A percentile compares a stretch with the other conserved stretches of the same genome.
Conservation (phyloP, 2,113 vertebrate species). For the Sapajus apella region DNA sequence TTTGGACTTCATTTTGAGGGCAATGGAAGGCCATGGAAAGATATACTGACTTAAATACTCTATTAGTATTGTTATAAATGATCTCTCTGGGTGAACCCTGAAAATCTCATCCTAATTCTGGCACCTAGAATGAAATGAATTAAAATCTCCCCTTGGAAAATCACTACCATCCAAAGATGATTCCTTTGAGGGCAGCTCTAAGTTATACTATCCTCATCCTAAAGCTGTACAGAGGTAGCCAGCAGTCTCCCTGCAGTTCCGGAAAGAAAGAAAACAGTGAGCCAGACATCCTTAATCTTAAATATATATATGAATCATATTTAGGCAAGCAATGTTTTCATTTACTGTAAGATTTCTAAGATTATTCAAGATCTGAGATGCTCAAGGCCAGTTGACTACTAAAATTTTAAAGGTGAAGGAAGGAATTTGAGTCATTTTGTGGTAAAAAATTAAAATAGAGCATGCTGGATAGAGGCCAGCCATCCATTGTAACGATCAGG, state of each 20-base stretch:
- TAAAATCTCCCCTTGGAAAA: neutral
- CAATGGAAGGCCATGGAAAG: neutral
- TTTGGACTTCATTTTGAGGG: neutral
- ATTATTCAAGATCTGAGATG: constrained; percentile 13
- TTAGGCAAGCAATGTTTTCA: constrained; percentile 21
- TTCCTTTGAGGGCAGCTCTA: neutral
- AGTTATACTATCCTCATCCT: neutral
- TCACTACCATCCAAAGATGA: neutral
- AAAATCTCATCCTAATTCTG: neutral
- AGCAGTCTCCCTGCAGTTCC: neutral
- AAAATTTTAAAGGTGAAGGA: constrained; percentile 57
- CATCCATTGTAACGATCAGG: constrained; percentile 38
- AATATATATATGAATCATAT: neutral
- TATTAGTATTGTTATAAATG: neutral
- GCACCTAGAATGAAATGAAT: neutral
- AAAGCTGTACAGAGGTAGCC: neutral
- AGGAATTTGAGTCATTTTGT: constrained; percentile 65
- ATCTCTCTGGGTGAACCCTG: neutral
- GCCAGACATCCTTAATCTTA: neutral
- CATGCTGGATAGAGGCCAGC: constrained; percentile 22
- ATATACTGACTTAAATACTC: neutral
- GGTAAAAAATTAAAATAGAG: constrained; percentile 49
- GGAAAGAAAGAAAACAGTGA: neutral
- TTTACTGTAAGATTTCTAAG: constrained; percentile 38
- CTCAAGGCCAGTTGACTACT: constrained; percentile 25